phyloP scores from a whole-genome alignment of 1,140 invertebrate species.

The Rhagoletis pomonella region DNA sequence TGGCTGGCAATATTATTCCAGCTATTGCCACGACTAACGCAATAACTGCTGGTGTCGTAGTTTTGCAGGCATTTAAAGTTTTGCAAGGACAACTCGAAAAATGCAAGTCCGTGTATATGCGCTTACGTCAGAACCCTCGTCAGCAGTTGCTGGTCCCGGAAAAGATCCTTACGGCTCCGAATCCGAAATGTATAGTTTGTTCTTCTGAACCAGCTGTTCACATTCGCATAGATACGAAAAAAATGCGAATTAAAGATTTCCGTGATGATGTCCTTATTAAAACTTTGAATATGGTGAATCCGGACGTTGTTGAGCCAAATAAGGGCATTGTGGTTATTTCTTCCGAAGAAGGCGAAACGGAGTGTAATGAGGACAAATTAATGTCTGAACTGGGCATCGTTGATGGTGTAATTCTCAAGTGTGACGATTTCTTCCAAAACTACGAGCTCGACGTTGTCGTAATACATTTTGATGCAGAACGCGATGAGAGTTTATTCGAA shows the following conservation, averaged over 20 bases:
- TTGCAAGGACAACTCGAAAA: slow-evolving; percentile 81
- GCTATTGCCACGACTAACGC: slow-evolving; percentile 99
- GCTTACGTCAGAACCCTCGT: slow-evolving; percentile 81
- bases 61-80: slow-evolving; percentile 91
- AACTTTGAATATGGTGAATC: slow-evolving; percentile 92
- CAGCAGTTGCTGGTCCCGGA: slow-evolving; percentile 83
- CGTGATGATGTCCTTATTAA: slow-evolving; percentile 90
- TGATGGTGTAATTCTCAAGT: slow-evolving; percentile 89
- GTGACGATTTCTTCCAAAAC: slow-evolving; percentile 92
- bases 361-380: slow-evolving; percentile 88
- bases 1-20: slow-evolving; percentile 99
- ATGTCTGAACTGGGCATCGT: slow-evolving; percentile 86
- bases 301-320: slow-evolving; percentile 92
- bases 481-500: slow-evolving; percentile 78
- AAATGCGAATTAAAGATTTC: slow-evolving; percentile 88
- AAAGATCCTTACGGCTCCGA: slow-evolving; percentile 80
- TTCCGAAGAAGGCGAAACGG: slow-evolving; percentile 95
- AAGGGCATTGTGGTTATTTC: slow-evolving; percentile 91
- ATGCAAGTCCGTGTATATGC: slow-evolving; percentile 85
- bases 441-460: slow-evolving; percentile 82
- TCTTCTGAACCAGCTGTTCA: slow-evolving; percentile 87
- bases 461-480: slow-evolving; percentile 78
- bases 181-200: slow-evolving; percentile 91
- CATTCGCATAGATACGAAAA: slow-evolving; percentile 84
- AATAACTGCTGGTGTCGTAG: slow-evolving; percentile 95